phyloP scores from a whole-genome alignment of 1,140 invertebrate genomes.

The Trichonephila inaurata region DNA sequence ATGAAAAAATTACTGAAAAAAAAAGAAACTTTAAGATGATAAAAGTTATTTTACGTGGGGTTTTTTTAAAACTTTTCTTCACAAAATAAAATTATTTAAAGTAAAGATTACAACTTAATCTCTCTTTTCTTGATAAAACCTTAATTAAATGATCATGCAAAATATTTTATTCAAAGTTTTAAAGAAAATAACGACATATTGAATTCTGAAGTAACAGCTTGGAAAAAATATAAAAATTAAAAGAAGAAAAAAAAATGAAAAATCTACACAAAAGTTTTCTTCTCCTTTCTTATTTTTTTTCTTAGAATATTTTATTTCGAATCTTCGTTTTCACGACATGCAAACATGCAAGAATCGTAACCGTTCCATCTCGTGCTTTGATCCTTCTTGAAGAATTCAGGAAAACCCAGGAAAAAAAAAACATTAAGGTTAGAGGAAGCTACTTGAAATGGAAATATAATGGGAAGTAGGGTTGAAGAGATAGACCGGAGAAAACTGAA shows the following conservation, averaged over 20 bases:
- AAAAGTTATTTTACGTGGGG: no score
- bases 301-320: slow-evolving; percentile 19
- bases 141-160: no score
- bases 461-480: slow-evolving; percentile 62
- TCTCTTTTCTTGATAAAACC: no score
- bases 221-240: neutral
- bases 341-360: slow-evolving; percentile 17
- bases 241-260: neutral
- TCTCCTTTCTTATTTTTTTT: neutral
- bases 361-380: neutral
- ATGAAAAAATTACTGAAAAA: no score
- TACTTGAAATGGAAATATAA: slow-evolving; percentile 73
- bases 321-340: slow-evolving; percentile 25
- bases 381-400: neutral
- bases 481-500: slow-evolving; percentile 42
- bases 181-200: neutral
- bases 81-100: no score
- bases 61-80: no score
- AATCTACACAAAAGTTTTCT: neutral
- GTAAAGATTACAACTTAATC: no score
- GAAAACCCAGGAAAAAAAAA: slow-evolving; percentile 23
- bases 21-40: no score
- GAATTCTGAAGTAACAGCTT: neutral
- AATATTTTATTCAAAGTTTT: neutral
- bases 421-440: slow-evolving; percentile 63